phyloP scores from a whole-genome alignment of 2,113 vertebrate genomes.

The Maccullochella peelii region DNA sequence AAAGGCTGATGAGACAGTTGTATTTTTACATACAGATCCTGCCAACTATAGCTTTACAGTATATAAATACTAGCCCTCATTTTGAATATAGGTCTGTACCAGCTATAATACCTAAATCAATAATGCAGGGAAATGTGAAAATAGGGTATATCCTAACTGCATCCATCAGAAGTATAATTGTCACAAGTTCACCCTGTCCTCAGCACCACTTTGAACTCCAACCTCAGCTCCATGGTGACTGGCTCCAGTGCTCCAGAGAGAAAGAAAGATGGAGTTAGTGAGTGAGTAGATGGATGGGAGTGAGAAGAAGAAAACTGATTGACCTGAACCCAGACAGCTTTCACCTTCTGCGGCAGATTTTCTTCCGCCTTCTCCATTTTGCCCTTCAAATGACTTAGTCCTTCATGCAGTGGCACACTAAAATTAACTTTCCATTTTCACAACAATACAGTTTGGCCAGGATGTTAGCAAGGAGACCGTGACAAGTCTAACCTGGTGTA shows the following conservation, averaged over 20 bases:
- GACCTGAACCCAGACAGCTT: constrained; percentile 54
- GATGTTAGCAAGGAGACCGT: constrained; percentile 46
- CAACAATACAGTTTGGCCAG: constrained; percentile 52
- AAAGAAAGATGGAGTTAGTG: constrained; percentile 23
- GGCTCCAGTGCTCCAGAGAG: constrained; percentile 18
- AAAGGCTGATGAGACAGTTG: not conserved
- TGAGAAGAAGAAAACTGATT: constrained; percentile 54
- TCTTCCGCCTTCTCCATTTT: constrained; percentile 27
- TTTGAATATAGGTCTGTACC: not conserved
- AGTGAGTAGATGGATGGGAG: constrained; percentile 22
- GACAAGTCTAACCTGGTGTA: constrained; percentile 22
- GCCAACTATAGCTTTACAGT: not conserved
- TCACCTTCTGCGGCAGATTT: constrained; percentile 31
- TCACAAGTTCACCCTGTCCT: constrained; percentile 29
- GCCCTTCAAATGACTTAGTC: constrained; percentile 61
- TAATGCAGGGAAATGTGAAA: not conserved
- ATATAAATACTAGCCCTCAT: not conserved
- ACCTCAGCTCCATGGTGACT: constrained; percentile 25
- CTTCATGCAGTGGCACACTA: constrained; percentile 53
- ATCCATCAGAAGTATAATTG: constrained; percentile 26
- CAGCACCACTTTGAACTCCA: constrained; percentile 41
- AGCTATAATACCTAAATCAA: not conserved
- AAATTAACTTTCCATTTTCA: constrained; percentile 67
- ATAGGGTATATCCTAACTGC: not conserved
- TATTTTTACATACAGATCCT: not conserved